These are phyloP conservation scores for Diaphora mendica DNA, from an alignment of 2,888 invertebrate genomes.

Conservation along the genomic window DNA sequence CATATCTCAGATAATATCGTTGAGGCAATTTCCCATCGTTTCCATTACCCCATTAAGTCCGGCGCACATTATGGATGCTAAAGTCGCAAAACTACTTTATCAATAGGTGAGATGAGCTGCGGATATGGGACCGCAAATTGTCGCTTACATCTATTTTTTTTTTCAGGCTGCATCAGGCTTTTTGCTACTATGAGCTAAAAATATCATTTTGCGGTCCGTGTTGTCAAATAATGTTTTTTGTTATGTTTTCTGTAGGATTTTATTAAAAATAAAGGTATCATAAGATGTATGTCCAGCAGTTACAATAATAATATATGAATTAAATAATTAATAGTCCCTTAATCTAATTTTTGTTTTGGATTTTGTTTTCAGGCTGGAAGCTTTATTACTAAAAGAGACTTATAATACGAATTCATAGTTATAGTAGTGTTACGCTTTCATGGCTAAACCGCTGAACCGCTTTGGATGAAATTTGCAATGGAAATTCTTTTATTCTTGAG, in stretches of 20 bases:
- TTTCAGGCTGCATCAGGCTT: not conserved
- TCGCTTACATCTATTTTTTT: too few species aligned
- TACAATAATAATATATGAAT: too few species aligned
- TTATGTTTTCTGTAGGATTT: too few species aligned
- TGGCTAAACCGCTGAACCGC: too few species aligned
- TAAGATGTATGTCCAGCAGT: too few species aligned
- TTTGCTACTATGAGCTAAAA: not conserved
- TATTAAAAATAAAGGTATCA: too few species aligned
- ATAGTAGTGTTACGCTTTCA: too few species aligned
- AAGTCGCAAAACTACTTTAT: conserved; percentile 29
- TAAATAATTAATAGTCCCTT: too few species aligned
- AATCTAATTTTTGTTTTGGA: not conserved
- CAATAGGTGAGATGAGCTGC: conserved; percentile 12
- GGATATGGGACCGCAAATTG: conserved; percentile 21
- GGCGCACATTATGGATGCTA: conserved; percentile 35
- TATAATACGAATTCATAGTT: not conserved
- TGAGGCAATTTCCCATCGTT: conserved; percentile 48
- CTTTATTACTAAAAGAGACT: not conserved
- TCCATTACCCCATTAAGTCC: conserved; percentile 39
- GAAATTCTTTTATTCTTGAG: too few species aligned
- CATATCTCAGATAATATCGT: conserved; percentile 38
- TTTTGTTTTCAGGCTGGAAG: not conserved
- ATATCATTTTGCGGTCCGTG: conserved; percentile 32
- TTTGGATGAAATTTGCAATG: too few species aligned
- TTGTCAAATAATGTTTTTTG: not conserved